Percentiles rank a stretch among this genome's conserved stretches.
Evolutionary conservation across 2,888 invertebrate species (phyloP).

Genomic region (Tetropium fuscum): DNA sequence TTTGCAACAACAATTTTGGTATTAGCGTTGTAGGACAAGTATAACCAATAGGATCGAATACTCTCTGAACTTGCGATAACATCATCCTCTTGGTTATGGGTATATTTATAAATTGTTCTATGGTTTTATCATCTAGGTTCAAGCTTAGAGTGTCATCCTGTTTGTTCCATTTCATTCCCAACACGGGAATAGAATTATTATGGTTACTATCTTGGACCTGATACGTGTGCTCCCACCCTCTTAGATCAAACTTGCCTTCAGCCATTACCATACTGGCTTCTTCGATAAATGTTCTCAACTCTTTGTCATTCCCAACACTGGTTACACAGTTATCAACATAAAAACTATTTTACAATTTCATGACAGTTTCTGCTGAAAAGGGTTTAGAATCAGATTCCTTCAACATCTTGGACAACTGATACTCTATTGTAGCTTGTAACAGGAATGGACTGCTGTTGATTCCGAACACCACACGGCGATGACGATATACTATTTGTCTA

Average conservation of each 20-base stretch:
- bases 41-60: slow-evolving; percentile 31
- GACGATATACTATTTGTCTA: too few species aligned
- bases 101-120: background rate
- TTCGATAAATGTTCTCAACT: slow-evolving; percentile 14
- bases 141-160: slow-evolving; percentile 21
- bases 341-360: too few species aligned
- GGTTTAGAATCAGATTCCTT: too few species aligned
- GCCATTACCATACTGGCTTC: slow-evolving; percentile 7
- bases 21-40: slow-evolving; percentile 23
- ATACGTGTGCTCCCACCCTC: slow-evolving; percentile 35
- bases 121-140: background rate
- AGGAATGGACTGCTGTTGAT: too few species aligned
- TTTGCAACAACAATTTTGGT: slow-evolving; percentile 30
- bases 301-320: background rate
- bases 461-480: too few species aligned
- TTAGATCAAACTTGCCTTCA: slow-evolving; percentile 24
- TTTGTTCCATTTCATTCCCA: slow-evolving; percentile 32
- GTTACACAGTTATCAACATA: too few species aligned
- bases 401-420: too few species aligned
- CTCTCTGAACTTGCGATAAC: slow-evolving; percentile 19
- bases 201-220: background rate
- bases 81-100: slow-evolving; percentile 1
- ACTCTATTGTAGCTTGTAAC: too few species aligned
- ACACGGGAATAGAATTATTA: slow-evolving; percentile 21
- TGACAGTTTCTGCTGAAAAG: too few species aligned